Evolutionary conservation across 2,797 vertebrate species (phyloP), one percentile per base, ranked within the genome.

Genomic region (Avahi laniger): DNA sequence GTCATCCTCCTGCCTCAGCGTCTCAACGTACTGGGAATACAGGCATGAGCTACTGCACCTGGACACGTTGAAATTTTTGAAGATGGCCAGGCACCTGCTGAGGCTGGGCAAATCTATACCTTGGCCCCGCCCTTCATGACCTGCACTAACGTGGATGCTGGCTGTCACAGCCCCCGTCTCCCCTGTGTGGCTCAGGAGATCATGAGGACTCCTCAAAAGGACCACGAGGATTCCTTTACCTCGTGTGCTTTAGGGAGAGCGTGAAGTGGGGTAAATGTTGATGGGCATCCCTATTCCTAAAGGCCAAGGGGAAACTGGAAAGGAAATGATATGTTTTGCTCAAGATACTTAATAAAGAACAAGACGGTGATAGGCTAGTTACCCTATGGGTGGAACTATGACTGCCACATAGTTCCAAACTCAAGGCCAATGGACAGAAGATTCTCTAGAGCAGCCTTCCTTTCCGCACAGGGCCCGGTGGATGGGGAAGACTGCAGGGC

Each of bases 81-180:
- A 41, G 84, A 7, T 10, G 2, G 1, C 65, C 13, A 33, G 88
- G 72, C 76, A 54, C 14, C n/a, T 65, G 2, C 12, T 35, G 84
- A 46, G 84, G 59, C 90, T 61, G 76, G 85, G 52, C 75, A 18
- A 41, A 87, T 1, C 73, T 84, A 70, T 3, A 1, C 13, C 70
- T 82, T 0, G 0, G 24, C 94, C 87, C 70, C 70, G 93, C 17
- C 63, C 91, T 46, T 41, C 43, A 5, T 0, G 63, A 72, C 70
- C 41, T 33, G 7, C n/a, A 41, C 50, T 28, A 41, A 90, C 57
- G 59, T 6, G 48, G n/a, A 35, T 1, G n/a, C 61, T 14, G 43
- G 73, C 67, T 63, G 70, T 24, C 73, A 9, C 17, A 14, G 50
- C 50, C 30, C 20, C 15, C 1, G 0, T 11, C 54, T 33, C 61